phyloP scores from a whole-genome alignment of 2,888 invertebrate genomes.

The Deroplatys truncata region DNA sequence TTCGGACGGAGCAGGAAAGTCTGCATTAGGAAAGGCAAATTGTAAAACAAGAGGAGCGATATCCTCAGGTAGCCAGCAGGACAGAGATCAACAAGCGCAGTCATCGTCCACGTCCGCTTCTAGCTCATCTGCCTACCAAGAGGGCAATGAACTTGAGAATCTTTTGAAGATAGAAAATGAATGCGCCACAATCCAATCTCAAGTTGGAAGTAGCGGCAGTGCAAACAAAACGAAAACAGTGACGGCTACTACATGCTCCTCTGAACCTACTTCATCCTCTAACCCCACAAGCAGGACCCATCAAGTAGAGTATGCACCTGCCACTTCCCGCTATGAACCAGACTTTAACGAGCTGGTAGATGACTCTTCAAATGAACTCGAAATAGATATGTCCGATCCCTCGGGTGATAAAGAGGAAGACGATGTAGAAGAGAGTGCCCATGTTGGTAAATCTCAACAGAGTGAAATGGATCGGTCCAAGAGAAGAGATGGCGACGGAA shows the following conservation, averaged over 20 bases:
- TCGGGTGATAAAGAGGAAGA: slow-evolving; percentile 62
- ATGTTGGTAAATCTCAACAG: neutral
- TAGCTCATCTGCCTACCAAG: neutral
- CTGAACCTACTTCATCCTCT: slow-evolving; percentile 27
- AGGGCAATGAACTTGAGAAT: slow-evolving; percentile 42
- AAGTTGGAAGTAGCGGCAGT: slow-evolving; percentile 40
- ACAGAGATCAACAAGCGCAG: neutral
- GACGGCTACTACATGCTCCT: slow-evolving; percentile 40
- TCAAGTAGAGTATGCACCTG: slow-evolving; percentile 33
- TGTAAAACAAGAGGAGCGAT: neutral
- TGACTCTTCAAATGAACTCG: slow-evolving; percentile 72
- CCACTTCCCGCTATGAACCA: slow-evolving; percentile 59
- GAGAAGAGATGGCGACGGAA: slow-evolving; percentile 30
- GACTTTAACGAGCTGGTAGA: slow-evolving; percentile 72
- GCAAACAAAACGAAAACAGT: slow-evolving; percentile 31
- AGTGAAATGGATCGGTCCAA: slow-evolving; percentile 41
- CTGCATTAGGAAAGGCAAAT: neutral
- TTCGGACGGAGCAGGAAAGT: slow-evolving; percentile 1
- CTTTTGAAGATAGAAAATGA: slow-evolving; percentile 50
- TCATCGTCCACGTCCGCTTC: neutral
- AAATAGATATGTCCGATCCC: slow-evolving; percentile 74
- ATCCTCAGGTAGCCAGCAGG: neutral
- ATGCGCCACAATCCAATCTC: slow-evolving; percentile 46
- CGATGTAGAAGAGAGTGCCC: slow-evolving; percentile 46
- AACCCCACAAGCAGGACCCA: neutral